A percentile compares a stretch with the other conserved stretches of the same genome.
phyloP scores from a whole-genome alignment of 2,797 vertebrate genomes.

The Gymnoscopelus microlampas region DNA sequence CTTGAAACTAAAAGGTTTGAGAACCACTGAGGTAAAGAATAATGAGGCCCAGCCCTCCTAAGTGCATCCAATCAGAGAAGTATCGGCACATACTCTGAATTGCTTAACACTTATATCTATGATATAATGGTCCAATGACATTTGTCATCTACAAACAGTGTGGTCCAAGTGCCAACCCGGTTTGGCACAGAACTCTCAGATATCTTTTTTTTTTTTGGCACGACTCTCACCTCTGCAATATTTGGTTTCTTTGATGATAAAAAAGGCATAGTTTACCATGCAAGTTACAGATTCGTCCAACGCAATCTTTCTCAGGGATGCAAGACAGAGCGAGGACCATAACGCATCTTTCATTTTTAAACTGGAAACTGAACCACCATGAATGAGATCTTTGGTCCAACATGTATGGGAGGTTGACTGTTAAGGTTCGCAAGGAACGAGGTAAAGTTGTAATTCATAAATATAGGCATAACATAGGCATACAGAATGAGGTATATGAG shows the following conservation, averaged over 20 bases:
- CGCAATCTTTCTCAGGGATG: conserved; percentile 36
- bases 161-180: conserved; percentile 63
- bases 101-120: conserved; percentile 51
- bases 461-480: conserved; percentile 40
- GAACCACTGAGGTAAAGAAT: conserved; percentile 60
- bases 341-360: conserved; percentile 26
- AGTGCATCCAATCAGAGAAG: conserved; percentile 70
- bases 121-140: conserved; percentile 68
- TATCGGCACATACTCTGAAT: conserved; percentile 51
- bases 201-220: conserved; percentile 72
- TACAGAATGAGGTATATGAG: conserved; percentile 63
- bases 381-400: conserved; percentile 76
- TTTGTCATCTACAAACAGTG: conserved; percentile 45
- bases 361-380: conserved; percentile 54
- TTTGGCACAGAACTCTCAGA: conserved; percentile 76
- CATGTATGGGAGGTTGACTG: conserved; percentile 58
- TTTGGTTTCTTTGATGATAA: conserved; percentile 68
- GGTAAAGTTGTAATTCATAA: conserved; percentile 65
- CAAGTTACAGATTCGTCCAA: conserved; percentile 57
- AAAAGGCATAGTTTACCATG: conserved; percentile 65
- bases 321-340: conserved; percentile 32
- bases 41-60: conserved; percentile 70
- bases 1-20: too few species aligned
- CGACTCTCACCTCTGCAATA: conserved; percentile 61
- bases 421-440: conserved; percentile 49